Conservation (phyloP, 2,888 invertebrate genomes). For the Sialis fuliginosa region DNA sequence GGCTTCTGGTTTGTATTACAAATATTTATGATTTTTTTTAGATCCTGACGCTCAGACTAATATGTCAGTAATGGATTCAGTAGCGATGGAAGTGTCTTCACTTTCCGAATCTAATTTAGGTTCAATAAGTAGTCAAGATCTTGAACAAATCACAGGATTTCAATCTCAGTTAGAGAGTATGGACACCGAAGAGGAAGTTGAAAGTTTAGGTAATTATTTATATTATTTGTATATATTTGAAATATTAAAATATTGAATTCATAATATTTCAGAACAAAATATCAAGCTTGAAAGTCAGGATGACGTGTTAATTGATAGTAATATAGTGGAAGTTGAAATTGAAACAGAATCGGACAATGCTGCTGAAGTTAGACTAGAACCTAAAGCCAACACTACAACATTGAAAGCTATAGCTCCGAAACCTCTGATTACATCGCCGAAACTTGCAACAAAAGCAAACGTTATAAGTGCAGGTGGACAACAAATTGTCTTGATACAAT, state of each 20-base stretch:
- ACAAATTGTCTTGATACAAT: constrained; percentile 28
- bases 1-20: background rate
- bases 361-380: constrained; percentile 18
- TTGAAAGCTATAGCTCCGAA: constrained; percentile 28
- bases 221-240: background rate
- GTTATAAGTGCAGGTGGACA: constrained; percentile 21
- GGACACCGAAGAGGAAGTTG: constrained; percentile 19
- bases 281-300: background rate
- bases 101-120: constrained; percentile 15
- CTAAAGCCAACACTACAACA: constrained; percentile 17
- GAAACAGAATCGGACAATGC: constrained; percentile 18
- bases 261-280: background rate
- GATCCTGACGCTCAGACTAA: background rate
- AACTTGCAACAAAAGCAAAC: constrained; percentile 17
- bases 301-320: constrained; percentile 6
- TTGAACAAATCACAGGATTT: constrained; percentile 20
- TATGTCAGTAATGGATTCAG: constrained; percentile 7
- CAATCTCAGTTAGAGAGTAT: constrained; percentile 20
- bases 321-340: constrained; percentile 16
- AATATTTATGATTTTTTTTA: background rate
- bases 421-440: constrained; percentile 12
- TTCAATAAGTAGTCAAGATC: constrained; percentile 16
- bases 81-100: constrained; percentile 16
- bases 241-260: background rate
- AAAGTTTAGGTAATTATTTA: background rate